These are phyloP conservation scores for Apomyelois bistriatella DNA, from an alignment of 2,888 invertebrate species.

Conservation along the genomic window DNA sequence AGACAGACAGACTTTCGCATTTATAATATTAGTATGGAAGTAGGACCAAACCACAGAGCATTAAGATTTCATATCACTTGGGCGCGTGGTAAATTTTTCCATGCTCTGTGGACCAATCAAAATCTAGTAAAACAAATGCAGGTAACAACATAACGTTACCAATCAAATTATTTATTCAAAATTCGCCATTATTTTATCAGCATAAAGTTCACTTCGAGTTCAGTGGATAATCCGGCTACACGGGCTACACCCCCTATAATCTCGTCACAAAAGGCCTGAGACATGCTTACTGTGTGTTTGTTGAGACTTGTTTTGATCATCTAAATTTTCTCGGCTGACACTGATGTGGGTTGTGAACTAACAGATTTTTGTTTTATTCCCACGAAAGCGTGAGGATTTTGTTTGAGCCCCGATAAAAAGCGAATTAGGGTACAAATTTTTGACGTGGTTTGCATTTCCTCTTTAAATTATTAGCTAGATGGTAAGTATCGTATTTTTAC, in stretches of 20 bases:
- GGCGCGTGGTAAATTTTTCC: too few species aligned
- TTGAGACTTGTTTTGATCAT: not conserved
- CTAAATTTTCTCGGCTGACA: not conserved
- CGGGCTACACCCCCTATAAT: not conserved
- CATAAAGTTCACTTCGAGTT: not conserved
- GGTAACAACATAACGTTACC: too few species aligned
- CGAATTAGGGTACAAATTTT: too few species aligned
- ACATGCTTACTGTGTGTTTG: not conserved
- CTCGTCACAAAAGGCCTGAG: slow-evolving; percentile 1
- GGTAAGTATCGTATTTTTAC: too few species aligned
- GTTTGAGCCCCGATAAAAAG: not conserved
- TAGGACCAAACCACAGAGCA: too few species aligned
- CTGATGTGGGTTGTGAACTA: not conserved
- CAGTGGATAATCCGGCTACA: not conserved
- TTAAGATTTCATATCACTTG: too few species aligned
- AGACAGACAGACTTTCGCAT: too few species aligned
- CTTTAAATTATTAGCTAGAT: too few species aligned
- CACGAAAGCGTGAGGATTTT: not conserved
- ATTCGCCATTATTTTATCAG: not conserved
- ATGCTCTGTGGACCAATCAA: too few species aligned
- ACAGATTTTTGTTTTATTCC: not conserved
- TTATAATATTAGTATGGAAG: too few species aligned
- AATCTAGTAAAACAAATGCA: too few species aligned
- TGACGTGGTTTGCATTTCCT: too few species aligned
- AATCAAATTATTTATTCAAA: not conserved